Conservation (phyloP, 2,113 vertebrate genomes). For the Solea solea region DNA sequence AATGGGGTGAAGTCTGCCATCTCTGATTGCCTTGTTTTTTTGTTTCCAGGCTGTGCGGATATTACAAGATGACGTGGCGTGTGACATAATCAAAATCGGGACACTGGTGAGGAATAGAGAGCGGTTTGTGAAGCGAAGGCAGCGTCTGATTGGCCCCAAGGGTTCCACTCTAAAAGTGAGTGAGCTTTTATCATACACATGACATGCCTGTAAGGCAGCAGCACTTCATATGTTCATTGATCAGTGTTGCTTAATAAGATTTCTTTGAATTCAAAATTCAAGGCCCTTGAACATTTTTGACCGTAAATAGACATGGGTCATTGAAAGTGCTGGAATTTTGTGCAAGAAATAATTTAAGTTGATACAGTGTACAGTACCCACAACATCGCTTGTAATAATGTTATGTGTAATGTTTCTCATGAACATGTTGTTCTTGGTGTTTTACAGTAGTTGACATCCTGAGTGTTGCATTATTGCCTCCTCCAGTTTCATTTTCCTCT, state of each 20-base stretch:
- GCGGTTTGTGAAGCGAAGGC: slow-evolving; percentile 94
- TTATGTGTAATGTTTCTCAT: too few species aligned
- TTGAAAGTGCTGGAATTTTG: too few species aligned
- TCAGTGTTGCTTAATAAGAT: background rate
- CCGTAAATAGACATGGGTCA: too few species aligned
- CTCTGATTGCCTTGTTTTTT: background rate
- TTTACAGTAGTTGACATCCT: too few species aligned
- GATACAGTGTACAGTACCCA: too few species aligned
- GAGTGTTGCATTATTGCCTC: too few species aligned
- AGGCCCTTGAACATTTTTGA: too few species aligned
- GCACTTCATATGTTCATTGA: background rate
- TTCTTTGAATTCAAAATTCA: background rate
- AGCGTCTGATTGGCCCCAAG: slow-evolving; percentile 94
- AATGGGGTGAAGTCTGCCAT: too few species aligned
- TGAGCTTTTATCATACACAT: background rate
- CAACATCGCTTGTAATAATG: too few species aligned
- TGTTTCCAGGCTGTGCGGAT: slow-evolving; percentile 89
- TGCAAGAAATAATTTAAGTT: too few species aligned
- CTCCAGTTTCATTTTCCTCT: too few species aligned
- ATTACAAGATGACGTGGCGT: slow-evolving; percentile 92
- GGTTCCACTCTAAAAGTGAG: slow-evolving; percentile 95
- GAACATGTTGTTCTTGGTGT: too few species aligned
- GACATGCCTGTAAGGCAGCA: background rate
- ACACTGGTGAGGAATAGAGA: slow-evolving; percentile 93
- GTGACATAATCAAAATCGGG: slow-evolving; percentile 97